Base-by-base conservation (phyloP, 64 coral and sea anemone species). In the Hydrozoanthus tunicans region DNA sequence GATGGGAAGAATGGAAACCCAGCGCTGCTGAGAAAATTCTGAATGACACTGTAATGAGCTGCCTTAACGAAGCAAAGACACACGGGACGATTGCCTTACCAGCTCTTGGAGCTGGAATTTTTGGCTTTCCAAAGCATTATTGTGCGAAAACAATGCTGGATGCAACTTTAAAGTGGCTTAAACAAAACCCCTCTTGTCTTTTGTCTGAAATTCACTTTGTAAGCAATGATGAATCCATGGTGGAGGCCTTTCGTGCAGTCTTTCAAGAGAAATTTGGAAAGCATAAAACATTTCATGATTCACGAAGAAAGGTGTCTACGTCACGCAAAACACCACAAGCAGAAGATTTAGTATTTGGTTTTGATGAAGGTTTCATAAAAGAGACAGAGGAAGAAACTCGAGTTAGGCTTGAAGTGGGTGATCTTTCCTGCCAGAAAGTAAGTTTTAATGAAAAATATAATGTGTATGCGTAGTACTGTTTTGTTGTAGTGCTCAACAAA, bases 1-100 rank as follows among this genome's bases (percentile, higher is more conserved):
- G 6, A 7, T 96, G 94, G 94, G 53, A 51, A 66, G 57, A 15
- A 61, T 63, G 59, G 55, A 53, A 54, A 71, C 73, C 53, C 71
- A 24, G 53, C 32, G 32, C 32, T 43, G 62, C 74, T 6, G 90
- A 82, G 54, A 89, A 17, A 11, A 4, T 90, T 2, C 65, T 90
- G 54, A 27, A 54, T 6, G 76, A 66, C 62, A 60, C 86, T 13
- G 71, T 74, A n/a, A 27, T 0, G 25, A 27, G 43, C 17, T 74
- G 71, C 25, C 71, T 74, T 74, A 9, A 74, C 0, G 71, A 74
- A 74, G 71, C 71, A 23, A 17, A 74, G 43, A 7, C 7, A 27
- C 24, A 74, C 17, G 26, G 71, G 43, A 25, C 17, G 24, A 74
- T 74, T 74, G 71, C 71, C 8, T 74, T 74, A 43, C 71, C 71